phyloP scores from a whole-genome alignment of 1,140 invertebrate genomes.

The Epicauta chinensis region DNA sequence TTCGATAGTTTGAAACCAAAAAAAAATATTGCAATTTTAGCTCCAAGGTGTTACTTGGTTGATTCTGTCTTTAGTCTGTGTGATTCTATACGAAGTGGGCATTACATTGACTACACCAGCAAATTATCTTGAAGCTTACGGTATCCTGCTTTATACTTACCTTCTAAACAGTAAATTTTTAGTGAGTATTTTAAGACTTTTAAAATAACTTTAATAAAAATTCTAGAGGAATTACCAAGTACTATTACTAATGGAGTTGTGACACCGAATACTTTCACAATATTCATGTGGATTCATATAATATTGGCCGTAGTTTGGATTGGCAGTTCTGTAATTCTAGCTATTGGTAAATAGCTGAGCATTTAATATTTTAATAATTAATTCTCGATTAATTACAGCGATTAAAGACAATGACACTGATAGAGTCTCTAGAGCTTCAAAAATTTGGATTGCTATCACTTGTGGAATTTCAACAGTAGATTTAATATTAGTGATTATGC shows the following conservation, averaged over 20 bases:
- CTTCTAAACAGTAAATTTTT: not conserved
- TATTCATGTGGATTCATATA: conserved; percentile 19
- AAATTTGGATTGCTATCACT: conserved; percentile 33
- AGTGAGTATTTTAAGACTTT: not conserved
- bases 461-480: conserved; percentile 36
- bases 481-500: conserved; percentile 36
- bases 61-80: not conserved
- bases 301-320: conserved; percentile 11
- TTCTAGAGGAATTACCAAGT: not conserved
- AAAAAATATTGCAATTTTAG: too few relatives aligned
- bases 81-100: not conserved
- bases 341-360: conserved; percentile 3
- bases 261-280: conserved; percentile 1
- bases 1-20: not conserved
- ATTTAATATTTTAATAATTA: not conserved
- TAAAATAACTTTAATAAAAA: not conserved
- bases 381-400: not conserved
- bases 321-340: conserved; percentile 9
- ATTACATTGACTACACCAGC: not conserved
- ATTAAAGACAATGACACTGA: not conserved
- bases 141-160: not conserved
- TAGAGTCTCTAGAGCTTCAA: not conserved
- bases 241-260: not conserved
- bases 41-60: not conserved
- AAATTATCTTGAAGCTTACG: not conserved